Base-by-base conservation (phyloP, 2,113 vertebrate species). In the Fulica atra region DNA sequence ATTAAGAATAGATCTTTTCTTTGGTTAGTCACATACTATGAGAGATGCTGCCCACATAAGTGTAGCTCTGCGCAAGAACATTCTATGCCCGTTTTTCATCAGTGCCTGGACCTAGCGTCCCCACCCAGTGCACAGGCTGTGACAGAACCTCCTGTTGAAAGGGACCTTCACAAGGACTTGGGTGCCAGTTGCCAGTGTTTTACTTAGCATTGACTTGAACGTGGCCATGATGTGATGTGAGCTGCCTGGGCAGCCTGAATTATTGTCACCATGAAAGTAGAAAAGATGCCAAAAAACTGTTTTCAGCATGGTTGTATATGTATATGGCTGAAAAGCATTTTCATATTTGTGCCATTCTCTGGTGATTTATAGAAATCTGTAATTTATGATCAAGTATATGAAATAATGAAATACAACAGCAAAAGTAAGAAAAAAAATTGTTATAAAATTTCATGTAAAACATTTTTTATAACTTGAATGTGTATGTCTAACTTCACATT, bases 81-180 rank as follows among this genome's bases (percentile, higher is more conserved):
- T 17, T 7, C 4, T 0, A 1, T 10, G 35, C 38, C 38, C 4
- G 26, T 21, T 33, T 35, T 59, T n/a, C 9, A 26, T 7, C 33
- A 36, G 28, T 21, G 40, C 48, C 51, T 4, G 5, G 50, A 69
- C 31, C 36, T 16, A 31, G 11, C 4, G 1, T 33, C 26, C 36
- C 48, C 3, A 4, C 11, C 6, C 7, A 61, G 48, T 24, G 4
- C 36, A 3, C 9, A 0, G 25, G 28, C 35, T 51, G 28, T 0
- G 3, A 7, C 46, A 33, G 53, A 76, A 11, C 42, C 19, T 24
- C 29, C 51, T 35, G 23, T 13, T 14, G 13, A 9, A 68, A n/a
- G 48, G 33, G 44, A 51, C 28, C 14, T 18, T 33, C n/a, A 26
- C 28, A 11, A 38, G 38, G 7, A 31, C 26, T 33, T 7, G 9